Percentiles rank a stretch among this genome's conserved stretches.
Conservation (phyloP, 2,797 vertebrate genomes). For the Spea hammondii region DNA sequence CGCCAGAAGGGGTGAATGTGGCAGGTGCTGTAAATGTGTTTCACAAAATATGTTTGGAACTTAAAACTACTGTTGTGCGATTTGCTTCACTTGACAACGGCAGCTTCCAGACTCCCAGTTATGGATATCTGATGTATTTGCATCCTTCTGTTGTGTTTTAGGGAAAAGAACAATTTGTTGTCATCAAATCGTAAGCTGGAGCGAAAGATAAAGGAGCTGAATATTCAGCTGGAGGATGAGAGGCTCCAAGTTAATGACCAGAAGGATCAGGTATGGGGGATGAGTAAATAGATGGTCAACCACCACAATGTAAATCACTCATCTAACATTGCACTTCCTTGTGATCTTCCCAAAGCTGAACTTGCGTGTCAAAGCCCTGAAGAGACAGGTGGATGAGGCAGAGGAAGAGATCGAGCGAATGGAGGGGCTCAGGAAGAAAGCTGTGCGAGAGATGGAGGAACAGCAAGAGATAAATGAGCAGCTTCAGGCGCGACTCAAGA, state of each 20-base stretch:
- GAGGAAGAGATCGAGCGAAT: conserved; percentile 90
- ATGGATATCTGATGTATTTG: too few relatives aligned
- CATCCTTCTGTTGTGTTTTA: conserved; percentile 52
- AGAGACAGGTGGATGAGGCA: conserved; percentile 91
- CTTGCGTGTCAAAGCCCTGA: conserved; percentile 89
- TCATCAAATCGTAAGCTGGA: conserved; percentile 86
- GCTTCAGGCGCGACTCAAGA: conserved; percentile 76
- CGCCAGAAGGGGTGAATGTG: too few relatives aligned
- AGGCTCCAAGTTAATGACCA: conserved; percentile 83
- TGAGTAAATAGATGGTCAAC: not conserved
- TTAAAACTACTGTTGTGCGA: too few relatives aligned
- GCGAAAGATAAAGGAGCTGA: conserved; percentile 89
- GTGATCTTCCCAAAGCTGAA: conserved; percentile 73
- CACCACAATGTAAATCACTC: too few relatives aligned
- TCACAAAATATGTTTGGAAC: too few relatives aligned
- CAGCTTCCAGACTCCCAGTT: too few relatives aligned
- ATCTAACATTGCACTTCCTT: not conserved
- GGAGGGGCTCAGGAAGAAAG: conserved; percentile 82
- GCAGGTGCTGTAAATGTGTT: too few relatives aligned
- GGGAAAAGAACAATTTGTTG: conserved; percentile 80
- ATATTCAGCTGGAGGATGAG: conserved; percentile 87
- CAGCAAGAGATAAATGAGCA: conserved; percentile 87
- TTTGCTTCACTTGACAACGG: too few relatives aligned
- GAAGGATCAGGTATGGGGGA: conserved; percentile 81
- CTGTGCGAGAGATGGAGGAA: conserved; percentile 87